phyloP scores from a whole-genome alignment of 2,888 invertebrate species.

The Hyposoter dolosus region DNA sequence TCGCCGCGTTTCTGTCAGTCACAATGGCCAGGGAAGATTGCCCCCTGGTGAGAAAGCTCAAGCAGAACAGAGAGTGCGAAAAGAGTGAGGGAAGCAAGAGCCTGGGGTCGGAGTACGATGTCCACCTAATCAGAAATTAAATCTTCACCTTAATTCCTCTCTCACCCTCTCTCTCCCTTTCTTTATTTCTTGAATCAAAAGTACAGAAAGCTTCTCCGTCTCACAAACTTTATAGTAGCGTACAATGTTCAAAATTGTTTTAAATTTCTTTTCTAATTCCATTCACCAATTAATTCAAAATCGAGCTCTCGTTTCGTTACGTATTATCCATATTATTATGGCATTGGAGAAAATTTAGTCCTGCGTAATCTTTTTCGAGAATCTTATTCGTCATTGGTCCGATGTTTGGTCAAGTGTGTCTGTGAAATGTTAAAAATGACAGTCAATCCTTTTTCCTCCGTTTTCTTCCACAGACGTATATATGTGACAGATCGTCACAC shows the following conservation, averaged over 20 bases:
- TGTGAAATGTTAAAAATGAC: neutral
- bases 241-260: conserved; percentile 5
- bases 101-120: conserved; percentile 67
- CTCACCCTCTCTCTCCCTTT: conserved; percentile 1
- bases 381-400: too few species aligned
- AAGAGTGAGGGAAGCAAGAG: conserved; percentile 35
- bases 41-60: conserved; percentile 74
- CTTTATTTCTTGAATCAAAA: conserved; percentile 19
- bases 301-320: neutral
- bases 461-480: neutral
- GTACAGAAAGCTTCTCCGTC: conserved; percentile 8
- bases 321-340: neutral
- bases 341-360: too few species aligned
- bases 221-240: conserved; percentile 2
- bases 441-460: neutral
- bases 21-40: conserved; percentile 82
- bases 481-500: neutral
- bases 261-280: neutral
- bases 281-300: neutral
- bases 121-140: conserved; percentile 83
- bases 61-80: conserved; percentile 38
- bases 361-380: too few species aligned
- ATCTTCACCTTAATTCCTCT: conserved; percentile 82
- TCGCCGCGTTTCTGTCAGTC: conserved; percentile 83
- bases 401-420: neutral